Evolutionary conservation across 2,113 vertebrate genomes (phyloP).

Genomic region (Sclerurus mexicanus): DNA sequence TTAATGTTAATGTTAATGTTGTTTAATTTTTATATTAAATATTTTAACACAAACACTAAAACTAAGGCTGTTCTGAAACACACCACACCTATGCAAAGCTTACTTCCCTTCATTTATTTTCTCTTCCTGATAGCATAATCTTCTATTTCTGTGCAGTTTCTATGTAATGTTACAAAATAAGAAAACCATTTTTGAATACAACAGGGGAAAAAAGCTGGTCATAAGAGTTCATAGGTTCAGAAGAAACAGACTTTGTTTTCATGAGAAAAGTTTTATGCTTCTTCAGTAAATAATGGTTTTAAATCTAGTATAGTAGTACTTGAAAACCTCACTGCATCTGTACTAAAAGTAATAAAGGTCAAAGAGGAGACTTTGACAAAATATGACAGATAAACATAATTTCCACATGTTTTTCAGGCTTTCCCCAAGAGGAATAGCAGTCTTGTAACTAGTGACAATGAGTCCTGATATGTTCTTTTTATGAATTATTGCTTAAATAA

Average conservation of each 20-base stretch:
- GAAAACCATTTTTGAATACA: neutral
- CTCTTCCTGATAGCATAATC: neutral
- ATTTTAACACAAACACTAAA: neutral
- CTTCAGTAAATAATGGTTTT: neutral
- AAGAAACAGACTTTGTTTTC: neutral
- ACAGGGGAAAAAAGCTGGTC: neutral
- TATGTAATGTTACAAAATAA: neutral
- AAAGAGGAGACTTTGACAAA: neutral
- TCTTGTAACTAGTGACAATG: neutral
- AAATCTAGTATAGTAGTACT: neutral
- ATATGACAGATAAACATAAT: too few relatives aligned
- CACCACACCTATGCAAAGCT: neutral
- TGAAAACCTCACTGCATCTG: neutral
- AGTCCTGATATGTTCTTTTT: neutral
- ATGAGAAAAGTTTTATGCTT: neutral
- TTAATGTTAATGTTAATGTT: neutral
- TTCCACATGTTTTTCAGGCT: neutral
- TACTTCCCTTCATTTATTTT: neutral
- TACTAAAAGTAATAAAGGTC: neutral
- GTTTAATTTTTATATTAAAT: neutral
- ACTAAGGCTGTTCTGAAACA: neutral
- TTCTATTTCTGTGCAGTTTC: neutral
- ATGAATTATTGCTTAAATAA: neutral
- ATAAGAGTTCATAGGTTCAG: neutral
- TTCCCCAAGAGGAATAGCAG: neutral